phyloP scores from a whole-genome alignment of 2,888 invertebrate species.

The Drosophila flavopinicola region DNA sequence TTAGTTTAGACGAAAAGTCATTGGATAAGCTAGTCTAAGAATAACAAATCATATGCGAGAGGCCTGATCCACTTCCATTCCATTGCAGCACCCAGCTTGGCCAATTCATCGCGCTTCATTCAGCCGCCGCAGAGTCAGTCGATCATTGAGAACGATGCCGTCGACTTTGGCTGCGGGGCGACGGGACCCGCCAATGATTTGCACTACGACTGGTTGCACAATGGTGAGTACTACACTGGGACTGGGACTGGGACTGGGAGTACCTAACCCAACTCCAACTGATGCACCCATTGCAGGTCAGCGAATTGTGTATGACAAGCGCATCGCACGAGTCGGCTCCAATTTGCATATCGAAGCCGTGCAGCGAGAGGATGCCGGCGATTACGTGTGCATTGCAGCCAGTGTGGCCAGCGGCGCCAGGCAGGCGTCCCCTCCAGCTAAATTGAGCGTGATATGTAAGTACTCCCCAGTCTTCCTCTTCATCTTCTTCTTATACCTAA shows the following conservation, averaged over 20 bases:
- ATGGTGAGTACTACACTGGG: constrained; percentile 83
- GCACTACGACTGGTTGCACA: constrained; percentile 83
- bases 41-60: constrained; percentile 6
- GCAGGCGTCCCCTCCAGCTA: constrained; percentile 84
- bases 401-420: constrained; percentile 83
- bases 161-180: constrained; percentile 81
- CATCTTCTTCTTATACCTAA: too few species aligned
- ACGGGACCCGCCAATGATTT: constrained; percentile 68
- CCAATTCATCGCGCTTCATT: constrained; percentile 78
- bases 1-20: too few species aligned
- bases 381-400: constrained; percentile 84
- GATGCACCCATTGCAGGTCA: constrained; percentile 75
- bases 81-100: constrained; percentile 42
- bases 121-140: constrained; percentile 83
- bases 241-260: too few species aligned
- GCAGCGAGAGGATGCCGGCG: constrained; percentile 82
- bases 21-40: too few species aligned
- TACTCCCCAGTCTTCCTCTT: too few species aligned
- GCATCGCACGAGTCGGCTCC: constrained; percentile 81
- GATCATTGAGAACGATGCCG: constrained; percentile 82
- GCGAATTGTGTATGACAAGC: constrained; percentile 80
- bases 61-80: constrained; percentile 1
- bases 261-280: too few species aligned
- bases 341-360: constrained; percentile 83
- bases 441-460: constrained; percentile 84